Base-by-base conservation (phyloP, 1,140 invertebrate genomes). In the Meloidogyne floridensis region DNA sequence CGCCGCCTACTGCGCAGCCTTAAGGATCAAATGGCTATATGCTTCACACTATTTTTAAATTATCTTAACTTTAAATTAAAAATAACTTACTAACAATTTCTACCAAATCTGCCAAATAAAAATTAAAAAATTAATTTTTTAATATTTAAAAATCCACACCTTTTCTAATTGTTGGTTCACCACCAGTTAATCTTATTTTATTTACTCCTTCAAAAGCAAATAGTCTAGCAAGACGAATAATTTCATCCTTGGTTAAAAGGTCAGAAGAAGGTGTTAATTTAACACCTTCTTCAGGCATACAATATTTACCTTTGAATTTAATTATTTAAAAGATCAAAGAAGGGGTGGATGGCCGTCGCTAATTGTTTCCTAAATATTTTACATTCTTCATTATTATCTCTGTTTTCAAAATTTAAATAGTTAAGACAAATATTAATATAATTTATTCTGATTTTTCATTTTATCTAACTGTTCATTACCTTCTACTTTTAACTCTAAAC, bases 201-300 rank as follows among this genome's bases (percentile, higher is more conserved):
- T 92, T 92, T 3, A 99, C 94, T 51, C 97, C 97, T 90, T 96
- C 92, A 75, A 93, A 91, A 3, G 96, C 94, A 92, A 99, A 98
- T 77, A 42, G 13, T 11, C 3, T 7, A 69, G 94, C 93, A 72
- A 98, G 87, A 32, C 92, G 91, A 43, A 95, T 88, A 73, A 98
- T 93, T 93, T 99, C 97, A 74, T 93, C 93, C 3, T 93, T 93
- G n/a, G 93, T 93, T 54, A 99, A 91, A 75, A 99, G 91, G 81
- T 94, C 32, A 15, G 78, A n/a, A 72, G 81, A 80, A 11, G 92
- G 89, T 15, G 91, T 90, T 51, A 99, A 91, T 59, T 93, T 91
- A 74, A 98, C 95, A 42, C 97, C 97, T 91, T 97, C 95, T 59
- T 93, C 94, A 42, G 96, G 96, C 96, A 98, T 98, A 90, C 96